Percentiles rank a stretch among this genome's conserved stretches.
phyloP scores from a whole-genome alignment of 2,888 invertebrate species.

The Trachelus troglodyta region DNA sequence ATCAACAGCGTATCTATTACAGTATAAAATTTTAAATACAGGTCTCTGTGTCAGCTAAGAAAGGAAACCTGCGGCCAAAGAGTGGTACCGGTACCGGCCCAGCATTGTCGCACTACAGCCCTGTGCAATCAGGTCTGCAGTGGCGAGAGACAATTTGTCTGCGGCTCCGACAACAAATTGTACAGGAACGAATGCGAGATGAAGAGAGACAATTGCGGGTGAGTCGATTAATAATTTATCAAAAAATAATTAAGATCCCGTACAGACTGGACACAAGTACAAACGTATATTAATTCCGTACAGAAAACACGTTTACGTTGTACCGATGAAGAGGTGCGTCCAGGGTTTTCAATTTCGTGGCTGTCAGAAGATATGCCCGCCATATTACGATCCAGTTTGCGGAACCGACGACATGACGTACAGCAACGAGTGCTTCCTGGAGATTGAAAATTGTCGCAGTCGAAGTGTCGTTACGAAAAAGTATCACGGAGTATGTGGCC shows the following conservation, averaged over 20 bases:
- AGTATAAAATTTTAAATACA: slow-evolving; percentile 52
- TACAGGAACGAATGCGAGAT: slow-evolving; percentile 92
- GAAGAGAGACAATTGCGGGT: slow-evolving; percentile 92
- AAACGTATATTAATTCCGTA: slow-evolving; percentile 23
- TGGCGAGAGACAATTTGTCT: slow-evolving; percentile 82
- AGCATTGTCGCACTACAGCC: slow-evolving; percentile 88
- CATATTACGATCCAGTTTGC: slow-evolving; percentile 91
- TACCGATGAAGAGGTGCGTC: slow-evolving; percentile 89
- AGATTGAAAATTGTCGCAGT: slow-evolving; percentile 91
- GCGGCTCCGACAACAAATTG: slow-evolving; percentile 90
- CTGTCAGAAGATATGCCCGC: slow-evolving; percentile 87
- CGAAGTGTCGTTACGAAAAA: slow-evolving; percentile 81
- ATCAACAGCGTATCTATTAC: background rate
- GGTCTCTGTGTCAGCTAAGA: slow-evolving; percentile 86
- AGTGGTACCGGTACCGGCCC: slow-evolving; percentile 83
- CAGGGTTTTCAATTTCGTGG: slow-evolving; percentile 88
- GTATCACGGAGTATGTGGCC: slow-evolving; percentile 86
- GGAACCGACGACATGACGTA: slow-evolving; percentile 94
- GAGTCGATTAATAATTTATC: slow-evolving; percentile 39
- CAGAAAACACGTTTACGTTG: slow-evolving; percentile 90
- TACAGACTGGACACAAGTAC: background rate
- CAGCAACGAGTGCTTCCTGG: slow-evolving; percentile 92
- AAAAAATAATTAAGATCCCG: background rate
- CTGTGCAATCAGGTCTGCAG: slow-evolving; percentile 82
- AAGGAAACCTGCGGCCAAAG: slow-evolving; percentile 86